Evolutionary conservation across 2,797 vertebrate species (phyloP).

Genomic region (Chelidonichthys spinosus): DNA sequence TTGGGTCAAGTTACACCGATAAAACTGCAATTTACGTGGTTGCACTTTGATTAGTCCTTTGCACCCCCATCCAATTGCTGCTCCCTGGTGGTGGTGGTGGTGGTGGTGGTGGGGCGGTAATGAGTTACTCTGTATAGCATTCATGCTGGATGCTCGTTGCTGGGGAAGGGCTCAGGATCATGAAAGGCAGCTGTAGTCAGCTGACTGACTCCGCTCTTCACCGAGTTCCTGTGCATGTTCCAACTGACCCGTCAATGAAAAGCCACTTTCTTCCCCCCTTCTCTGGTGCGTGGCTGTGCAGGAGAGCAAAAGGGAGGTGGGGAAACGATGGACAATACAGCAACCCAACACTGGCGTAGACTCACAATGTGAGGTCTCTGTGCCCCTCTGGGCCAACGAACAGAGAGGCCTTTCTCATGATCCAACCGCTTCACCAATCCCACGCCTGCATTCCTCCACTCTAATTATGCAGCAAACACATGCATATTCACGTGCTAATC

Average conservation of each 20-base stretch:
- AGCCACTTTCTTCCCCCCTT: slow-evolving; percentile 81
- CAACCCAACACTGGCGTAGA: slow-evolving; percentile 68
- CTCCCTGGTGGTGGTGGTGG: slow-evolving; percentile 2
- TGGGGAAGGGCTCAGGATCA: slow-evolving; percentile 61
- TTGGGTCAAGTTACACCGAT: slow-evolving; percentile 54
- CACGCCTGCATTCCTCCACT: slow-evolving; percentile 76
- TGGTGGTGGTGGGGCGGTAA: slow-evolving; percentile 35
- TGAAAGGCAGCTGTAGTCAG: slow-evolving; percentile 70
- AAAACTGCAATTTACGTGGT: slow-evolving; percentile 41
- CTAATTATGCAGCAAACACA: slow-evolving; percentile 72
- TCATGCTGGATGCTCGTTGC: slow-evolving; percentile 63
- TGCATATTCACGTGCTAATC: slow-evolving; percentile 73
- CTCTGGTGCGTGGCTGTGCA: slow-evolving; percentile 70
- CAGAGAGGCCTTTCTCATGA: slow-evolving; percentile 83
- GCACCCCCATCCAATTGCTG: slow-evolving; percentile 3
- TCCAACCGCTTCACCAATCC: slow-evolving; percentile 69
- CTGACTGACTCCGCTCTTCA: slow-evolving; percentile 67
- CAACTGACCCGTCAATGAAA: slow-evolving; percentile 78
- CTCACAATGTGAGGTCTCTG: slow-evolving; percentile 83
- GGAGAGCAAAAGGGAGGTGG: slow-evolving; percentile 70
- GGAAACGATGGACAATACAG: slow-evolving; percentile 72
- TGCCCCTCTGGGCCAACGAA: slow-evolving; percentile 72
- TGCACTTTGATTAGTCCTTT: slow-evolving; percentile 29
- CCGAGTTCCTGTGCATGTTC: slow-evolving; percentile 74
- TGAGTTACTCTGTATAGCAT: slow-evolving; percentile 54